phyloP scores from a whole-genome alignment of 2,113 vertebrate species.

The Morphnarchus princeps region DNA sequence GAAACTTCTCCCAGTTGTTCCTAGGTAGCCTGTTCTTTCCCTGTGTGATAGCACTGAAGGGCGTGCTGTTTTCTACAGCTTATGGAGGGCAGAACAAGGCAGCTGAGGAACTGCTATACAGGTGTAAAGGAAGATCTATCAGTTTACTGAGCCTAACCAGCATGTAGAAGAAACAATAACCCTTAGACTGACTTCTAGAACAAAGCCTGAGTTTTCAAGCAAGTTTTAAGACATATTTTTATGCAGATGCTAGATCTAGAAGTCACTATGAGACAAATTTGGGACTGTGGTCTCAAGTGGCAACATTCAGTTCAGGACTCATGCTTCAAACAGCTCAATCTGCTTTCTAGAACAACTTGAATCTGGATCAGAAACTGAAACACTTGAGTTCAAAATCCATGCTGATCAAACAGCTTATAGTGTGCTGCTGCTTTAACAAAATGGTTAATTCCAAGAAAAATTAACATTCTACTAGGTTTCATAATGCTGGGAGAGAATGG shows the following conservation, averaged over 20 bases:
- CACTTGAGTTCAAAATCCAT: background rate
- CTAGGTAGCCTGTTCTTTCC: background rate
- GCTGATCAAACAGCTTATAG: background rate
- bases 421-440: background rate
- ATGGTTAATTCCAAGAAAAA: background rate
- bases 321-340: background rate
- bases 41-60: background rate
- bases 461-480: background rate
- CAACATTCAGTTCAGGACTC: background rate
- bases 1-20: background rate
- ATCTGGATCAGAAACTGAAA: background rate
- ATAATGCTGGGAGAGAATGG: background rate
- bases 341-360: background rate
- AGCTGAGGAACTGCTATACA: background rate
- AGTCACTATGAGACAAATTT: background rate
- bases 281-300: background rate
- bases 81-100: background rate
- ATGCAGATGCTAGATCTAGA: fast-evolving
- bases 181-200: background rate
- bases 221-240: background rate
- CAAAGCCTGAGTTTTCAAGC: background rate
- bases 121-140: background rate
- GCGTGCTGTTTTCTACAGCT: background rate
- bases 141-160: background rate
- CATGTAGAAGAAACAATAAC: background rate